Conservation (phyloP, 2,888 invertebrate species). For the Anodontia alba region DNA sequence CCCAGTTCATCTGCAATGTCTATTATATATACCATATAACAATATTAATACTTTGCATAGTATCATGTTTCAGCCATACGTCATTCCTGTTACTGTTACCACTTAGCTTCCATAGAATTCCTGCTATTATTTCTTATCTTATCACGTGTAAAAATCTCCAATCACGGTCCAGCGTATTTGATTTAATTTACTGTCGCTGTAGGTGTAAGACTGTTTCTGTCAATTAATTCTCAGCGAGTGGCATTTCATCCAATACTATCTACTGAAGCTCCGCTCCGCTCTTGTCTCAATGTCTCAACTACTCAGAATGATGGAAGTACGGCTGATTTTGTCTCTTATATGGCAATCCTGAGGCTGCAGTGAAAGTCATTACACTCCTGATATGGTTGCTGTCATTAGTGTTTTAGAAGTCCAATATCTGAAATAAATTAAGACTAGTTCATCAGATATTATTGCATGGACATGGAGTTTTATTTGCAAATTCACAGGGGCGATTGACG, state of each 20-base stretch:
- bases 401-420: slow-evolving; percentile 8
- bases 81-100: neutral
- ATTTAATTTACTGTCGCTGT: neutral
- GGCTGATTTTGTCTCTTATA: slow-evolving; percentile 11
- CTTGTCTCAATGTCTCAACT: neutral
- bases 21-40: too few relatives aligned
- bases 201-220: neutral
- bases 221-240: neutral
- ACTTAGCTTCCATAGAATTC: neutral
- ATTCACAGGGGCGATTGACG: neutral
- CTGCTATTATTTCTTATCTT: neutral
- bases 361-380: neutral
- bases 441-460: slow-evolving; percentile 5
- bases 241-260: neutral
- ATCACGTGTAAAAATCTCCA: neutral
- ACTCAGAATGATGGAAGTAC: neutral
- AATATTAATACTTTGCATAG: neutral
- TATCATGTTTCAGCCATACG: neutral
- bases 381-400: neutral
- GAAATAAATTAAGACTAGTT: slow-evolving; percentile 1
- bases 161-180: neutral
- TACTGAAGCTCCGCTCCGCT: neutral
- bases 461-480: neutral
- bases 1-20: too few relatives aligned
- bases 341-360: neutral